These are phyloP conservation scores for Choloepus didactylus DNA, from an alignment of 2,797 vertebrate genomes.

Conservation along the genomic window DNA sequence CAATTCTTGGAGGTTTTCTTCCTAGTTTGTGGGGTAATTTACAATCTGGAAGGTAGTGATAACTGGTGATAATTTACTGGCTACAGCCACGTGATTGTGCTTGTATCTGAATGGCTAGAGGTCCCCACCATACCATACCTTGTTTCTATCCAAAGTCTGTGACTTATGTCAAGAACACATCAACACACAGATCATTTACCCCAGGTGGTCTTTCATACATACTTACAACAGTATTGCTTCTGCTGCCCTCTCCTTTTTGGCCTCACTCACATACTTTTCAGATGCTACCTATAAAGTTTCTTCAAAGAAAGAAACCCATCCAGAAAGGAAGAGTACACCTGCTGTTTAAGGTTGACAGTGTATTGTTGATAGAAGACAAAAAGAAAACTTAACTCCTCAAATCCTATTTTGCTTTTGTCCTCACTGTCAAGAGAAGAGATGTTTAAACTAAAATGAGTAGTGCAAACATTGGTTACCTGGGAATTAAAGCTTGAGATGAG, in stretches of 20 bases:
- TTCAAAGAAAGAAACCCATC: conserved; percentile 61
- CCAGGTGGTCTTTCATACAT: neutral
- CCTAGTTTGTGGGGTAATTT: neutral
- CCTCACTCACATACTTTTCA: neutral
- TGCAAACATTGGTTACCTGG: neutral
- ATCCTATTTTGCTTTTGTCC: conserved; percentile 56
- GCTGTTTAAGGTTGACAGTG: conserved; percentile 45
- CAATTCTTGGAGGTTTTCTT: neutral
- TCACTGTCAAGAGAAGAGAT: conserved; percentile 39
- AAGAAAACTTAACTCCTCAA: conserved; percentile 44
- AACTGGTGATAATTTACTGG: neutral
- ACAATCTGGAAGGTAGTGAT: neutral
- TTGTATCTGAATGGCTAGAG: neutral
- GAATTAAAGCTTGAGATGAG: neutral
- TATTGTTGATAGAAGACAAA: conserved; percentile 46
- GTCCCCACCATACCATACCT: no score
- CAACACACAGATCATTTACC: neutral
- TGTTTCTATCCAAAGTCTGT: neutral
- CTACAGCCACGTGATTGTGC: neutral
- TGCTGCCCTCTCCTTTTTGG: neutral
- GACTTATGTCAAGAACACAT: neutral
- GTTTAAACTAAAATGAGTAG: conserved; percentile 42
- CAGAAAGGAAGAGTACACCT: conserved; percentile 13
- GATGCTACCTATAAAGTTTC: conserved; percentile 16
- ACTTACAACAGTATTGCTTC: neutral